These are phyloP conservation scores for Sebastes trivittatus DNA, from an alignment of 2,797 vertebrate genomes.

Conservation along the genomic window DNA sequence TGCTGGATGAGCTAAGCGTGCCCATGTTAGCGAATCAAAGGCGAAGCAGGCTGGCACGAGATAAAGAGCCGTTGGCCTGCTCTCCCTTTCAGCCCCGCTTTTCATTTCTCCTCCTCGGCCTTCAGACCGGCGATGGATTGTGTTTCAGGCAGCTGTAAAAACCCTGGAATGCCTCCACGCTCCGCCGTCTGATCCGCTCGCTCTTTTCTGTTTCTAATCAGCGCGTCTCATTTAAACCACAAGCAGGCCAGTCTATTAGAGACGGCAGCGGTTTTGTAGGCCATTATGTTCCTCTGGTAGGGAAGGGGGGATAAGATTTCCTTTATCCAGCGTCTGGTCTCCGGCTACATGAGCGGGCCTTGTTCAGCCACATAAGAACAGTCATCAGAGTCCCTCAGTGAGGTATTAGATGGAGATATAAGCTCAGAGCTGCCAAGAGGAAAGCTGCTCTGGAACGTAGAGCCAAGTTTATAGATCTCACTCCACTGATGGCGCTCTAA, in stretches of 20 bases:
- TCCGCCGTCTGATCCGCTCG: constrained; percentile 47
- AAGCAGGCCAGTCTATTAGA: constrained; percentile 49
- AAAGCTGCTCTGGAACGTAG: constrained; percentile 10
- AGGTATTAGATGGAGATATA: constrained; percentile 25
- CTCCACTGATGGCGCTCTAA: constrained; percentile 2
- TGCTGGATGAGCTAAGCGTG: constrained; percentile 69
- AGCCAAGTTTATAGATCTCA: not conserved
- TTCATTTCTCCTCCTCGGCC: constrained; percentile 45
- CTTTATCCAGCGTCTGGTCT: constrained; percentile 42
- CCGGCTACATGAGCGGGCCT: constrained; percentile 1
- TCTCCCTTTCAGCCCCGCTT: constrained; percentile 18
- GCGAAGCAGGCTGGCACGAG: constrained; percentile 72
- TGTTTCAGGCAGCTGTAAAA: constrained; percentile 74
- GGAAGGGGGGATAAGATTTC: constrained; percentile 32
- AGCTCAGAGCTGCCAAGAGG: not conserved
- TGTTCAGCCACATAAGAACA: constrained; percentile 2
- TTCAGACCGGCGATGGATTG: constrained; percentile 61
- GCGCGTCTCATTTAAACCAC: constrained; percentile 44
- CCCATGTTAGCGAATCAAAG: constrained; percentile 65
- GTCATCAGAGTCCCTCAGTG: constrained; percentile 1
- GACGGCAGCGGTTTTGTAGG: constrained; percentile 39
- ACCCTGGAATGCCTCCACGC: constrained; percentile 56
- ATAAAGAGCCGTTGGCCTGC: constrained; percentile 66
- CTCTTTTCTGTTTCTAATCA: constrained; percentile 77
- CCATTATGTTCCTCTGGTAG: constrained; percentile 31